Percentiles rank a stretch among this genome's conserved stretches.
These are phyloP conservation scores for Pinctada fucata DNA, from an alignment of 2,888 invertebrate genomes.

Conservation along the genomic window DNA sequence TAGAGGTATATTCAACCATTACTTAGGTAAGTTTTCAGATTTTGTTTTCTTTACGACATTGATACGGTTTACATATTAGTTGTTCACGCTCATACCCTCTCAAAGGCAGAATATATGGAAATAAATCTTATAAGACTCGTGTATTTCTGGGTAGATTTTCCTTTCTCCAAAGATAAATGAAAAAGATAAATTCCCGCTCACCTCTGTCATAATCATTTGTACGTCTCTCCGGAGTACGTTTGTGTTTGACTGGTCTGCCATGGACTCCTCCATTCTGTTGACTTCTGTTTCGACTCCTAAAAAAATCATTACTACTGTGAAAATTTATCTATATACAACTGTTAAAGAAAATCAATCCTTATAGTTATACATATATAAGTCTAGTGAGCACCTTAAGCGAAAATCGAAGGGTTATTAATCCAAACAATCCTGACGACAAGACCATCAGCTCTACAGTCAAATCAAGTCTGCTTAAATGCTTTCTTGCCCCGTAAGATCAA, in stretches of 20 bases:
- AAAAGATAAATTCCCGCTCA: not conserved
- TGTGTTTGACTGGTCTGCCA: slow-evolving; percentile 50
- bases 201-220: slow-evolving; percentile 51
- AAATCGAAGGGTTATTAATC: not conserved
- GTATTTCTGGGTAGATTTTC: too few relatives aligned
- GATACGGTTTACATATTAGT: too few relatives aligned
- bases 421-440: not conserved
- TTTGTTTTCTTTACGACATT: too few relatives aligned
- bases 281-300: slow-evolving; percentile 27
- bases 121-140: too few relatives aligned
- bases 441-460: not conserved
- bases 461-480: not conserved
- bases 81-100: too few relatives aligned
- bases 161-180: not conserved
- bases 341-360: not conserved
- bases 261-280: slow-evolving; percentile 49
- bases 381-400: not conserved
- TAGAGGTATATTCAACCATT: too few relatives aligned
- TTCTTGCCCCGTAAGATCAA: slow-evolving; percentile 41
- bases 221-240: slow-evolving; percentile 43
- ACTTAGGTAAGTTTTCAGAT: too few relatives aligned
- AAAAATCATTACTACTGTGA: not conserved
- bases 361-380: too few relatives aligned
- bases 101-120: too few relatives aligned
- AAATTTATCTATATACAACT: slow-evolving; percentile 1